Evolutionary conservation across 1,140 invertebrate species (phyloP), one percentile per base, ranked within the genome.

Genomic region (Zaprionus davidi): DNA sequence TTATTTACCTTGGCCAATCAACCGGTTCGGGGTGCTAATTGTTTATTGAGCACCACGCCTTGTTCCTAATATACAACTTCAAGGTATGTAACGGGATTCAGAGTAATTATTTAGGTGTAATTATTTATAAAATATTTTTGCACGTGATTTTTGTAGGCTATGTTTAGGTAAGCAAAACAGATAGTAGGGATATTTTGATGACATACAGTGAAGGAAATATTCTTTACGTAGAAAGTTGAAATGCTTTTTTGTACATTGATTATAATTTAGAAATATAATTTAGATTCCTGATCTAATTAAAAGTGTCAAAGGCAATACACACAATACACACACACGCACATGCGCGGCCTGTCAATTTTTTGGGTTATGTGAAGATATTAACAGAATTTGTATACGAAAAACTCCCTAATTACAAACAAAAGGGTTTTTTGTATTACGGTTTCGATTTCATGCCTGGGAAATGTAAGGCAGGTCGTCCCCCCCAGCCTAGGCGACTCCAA

Each of bases 331-430:
- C 38, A 49, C 44, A 51, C 46, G 56, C 56, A 7, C 9, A 17
- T n/a, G 17, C 9, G n/a, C 9, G 11, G 12, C 6, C 13, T 59
- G 57, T 22, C 57, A 41, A 7, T 7, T 59, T 41, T 20, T 6
- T 26, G 13, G 57, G 34, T 28, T 46, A 7, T 44, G 15, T 28
- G 11, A 60, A 44, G 26, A 36, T 36, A 36, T 12, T 51, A 51
- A 41, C 11, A 15, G 46, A 38, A 17, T 66, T 28, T 24, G 55
- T 28, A 70, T 78, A 81, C 72, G 67, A 38, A 38, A 75, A 78
- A 81, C 78, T 75, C 59, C 75, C 78, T 81, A 85, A 85, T 84
- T 85, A 81, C 67, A 78, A 85, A 81, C 74, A 73, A 81, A 78
- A 66, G 24, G 62, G 66, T 63, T 68, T 56, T 56, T 66, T 28